Evolutionary conservation across 1,140 invertebrate species (phyloP).

Genomic region (Drosophila subobscura): DNA sequence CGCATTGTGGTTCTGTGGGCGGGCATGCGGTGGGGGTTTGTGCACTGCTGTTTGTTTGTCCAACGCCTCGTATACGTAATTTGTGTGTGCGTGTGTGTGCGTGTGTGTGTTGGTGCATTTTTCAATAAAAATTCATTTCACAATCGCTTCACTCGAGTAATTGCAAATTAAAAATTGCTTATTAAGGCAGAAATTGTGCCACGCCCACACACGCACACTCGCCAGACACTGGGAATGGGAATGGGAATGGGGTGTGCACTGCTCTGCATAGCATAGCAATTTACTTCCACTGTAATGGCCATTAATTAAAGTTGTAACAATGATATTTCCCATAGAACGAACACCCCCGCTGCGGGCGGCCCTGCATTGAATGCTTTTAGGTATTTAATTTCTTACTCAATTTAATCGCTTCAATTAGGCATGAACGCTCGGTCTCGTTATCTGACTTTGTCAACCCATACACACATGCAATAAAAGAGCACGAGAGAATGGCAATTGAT

Average conservation of each 20-base stretch:
- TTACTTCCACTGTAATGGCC: conserved; percentile 60
- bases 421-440: conserved; percentile 15
- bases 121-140: conserved; percentile 76
- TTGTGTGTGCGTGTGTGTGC: conserved; percentile 61
- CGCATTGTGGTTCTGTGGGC: conserved; percentile 45
- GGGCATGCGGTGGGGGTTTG: conserved; percentile 7
- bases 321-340: conserved; percentile 60
- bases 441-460: conserved; percentile 33
- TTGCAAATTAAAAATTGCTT: conserved; percentile 82
- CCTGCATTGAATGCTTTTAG: conserved; percentile 13
- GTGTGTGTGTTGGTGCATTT: conserved; percentile 67
- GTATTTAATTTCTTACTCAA: conserved; percentile 70
- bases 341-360: conserved; percentile 15
- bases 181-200: conserved; percentile 64
- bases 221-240: neutral
- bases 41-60: conserved; percentile 49
- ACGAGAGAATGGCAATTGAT: conserved; percentile 40
- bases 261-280: conserved; percentile 53
- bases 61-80: conserved; percentile 74
- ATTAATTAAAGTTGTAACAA: conserved; percentile 76
- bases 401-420: conserved; percentile 40
- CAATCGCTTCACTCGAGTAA: conserved; percentile 58
- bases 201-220: conserved; percentile 4
- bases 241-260: neutral
- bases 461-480: conserved; percentile 58